phyloP scores from a whole-genome alignment of 2,113 vertebrate genomes.

The Eptesicus fuscus region DNA sequence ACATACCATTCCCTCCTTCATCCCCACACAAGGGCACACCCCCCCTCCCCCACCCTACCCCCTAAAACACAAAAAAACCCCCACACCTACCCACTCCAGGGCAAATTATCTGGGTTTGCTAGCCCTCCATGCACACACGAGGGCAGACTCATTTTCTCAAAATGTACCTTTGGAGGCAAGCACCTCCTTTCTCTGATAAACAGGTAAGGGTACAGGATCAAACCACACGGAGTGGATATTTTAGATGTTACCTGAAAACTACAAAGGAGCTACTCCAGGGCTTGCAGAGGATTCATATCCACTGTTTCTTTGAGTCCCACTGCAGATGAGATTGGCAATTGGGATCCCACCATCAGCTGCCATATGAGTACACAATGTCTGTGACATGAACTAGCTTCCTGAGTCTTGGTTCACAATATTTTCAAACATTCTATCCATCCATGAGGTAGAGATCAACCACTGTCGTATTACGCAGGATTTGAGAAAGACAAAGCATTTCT shows the following conservation, averaged over 20 bases:
- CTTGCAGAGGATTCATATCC: background rate
- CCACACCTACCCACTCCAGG: background rate
- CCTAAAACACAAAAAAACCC: background rate
- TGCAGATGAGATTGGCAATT: background rate
- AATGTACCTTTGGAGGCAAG: background rate
- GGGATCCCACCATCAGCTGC: background rate
- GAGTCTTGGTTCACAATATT: background rate
- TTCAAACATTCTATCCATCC: background rate
- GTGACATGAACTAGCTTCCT: background rate
- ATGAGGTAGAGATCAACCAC: background rate
- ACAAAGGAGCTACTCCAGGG: background rate
- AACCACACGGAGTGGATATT: background rate
- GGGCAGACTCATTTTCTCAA: constrained; percentile 11
- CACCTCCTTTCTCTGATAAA: constrained; percentile 7
- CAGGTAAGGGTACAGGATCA: constrained; percentile 2
- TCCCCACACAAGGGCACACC: background rate
- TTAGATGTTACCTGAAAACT: background rate
- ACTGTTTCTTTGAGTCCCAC: background rate
- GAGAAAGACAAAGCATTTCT: constrained; percentile 21
- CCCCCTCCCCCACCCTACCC: too few species aligned
- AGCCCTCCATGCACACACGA: background rate
- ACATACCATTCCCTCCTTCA: background rate
- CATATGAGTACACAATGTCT: background rate
- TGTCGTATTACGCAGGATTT: background rate
- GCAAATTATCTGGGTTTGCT: background rate